Evolutionary conservation across 2,113 vertebrate species (phyloP).

Genomic region (Heterocephalus glaber): DNA sequence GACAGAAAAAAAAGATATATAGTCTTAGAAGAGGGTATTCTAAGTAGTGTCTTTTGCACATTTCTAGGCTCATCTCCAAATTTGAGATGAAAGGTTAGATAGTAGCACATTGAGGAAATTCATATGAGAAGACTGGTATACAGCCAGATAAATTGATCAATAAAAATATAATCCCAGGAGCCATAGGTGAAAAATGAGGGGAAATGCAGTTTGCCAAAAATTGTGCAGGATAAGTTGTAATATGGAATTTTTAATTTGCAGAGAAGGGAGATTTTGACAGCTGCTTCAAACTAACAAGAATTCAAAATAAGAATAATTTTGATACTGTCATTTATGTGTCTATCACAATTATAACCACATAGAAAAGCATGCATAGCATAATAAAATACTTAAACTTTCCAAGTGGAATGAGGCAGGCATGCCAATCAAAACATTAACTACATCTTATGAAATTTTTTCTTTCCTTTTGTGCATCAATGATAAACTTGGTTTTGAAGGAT

Average conservation of each 20-base stretch:
- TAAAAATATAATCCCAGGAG: background rate
- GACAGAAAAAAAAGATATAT: background rate
- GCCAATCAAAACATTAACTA: constrained; percentile 18
- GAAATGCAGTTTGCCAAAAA: constrained; percentile 26
- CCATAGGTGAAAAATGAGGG: background rate
- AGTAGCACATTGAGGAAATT: background rate
- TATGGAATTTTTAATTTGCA: constrained; percentile 55
- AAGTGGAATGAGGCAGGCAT: constrained; percentile 35
- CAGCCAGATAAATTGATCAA: background rate
- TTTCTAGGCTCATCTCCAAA: rapidly evolving
- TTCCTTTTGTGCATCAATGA: background rate
- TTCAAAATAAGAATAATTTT: constrained; percentile 64
- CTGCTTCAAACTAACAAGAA: constrained; percentile 59
- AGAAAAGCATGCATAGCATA: constrained; percentile 58
- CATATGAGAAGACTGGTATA: background rate
- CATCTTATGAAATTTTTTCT: background rate
- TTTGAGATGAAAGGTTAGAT: background rate
- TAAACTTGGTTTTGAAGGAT: constrained; percentile 6
- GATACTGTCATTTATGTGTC: constrained; percentile 64
- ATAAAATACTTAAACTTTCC: constrained; percentile 63
- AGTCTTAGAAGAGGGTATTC: background rate
- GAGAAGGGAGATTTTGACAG: constrained; percentile 66
- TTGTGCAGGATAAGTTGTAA: background rate
- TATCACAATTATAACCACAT: constrained; percentile 64
- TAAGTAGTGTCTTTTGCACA: background rate